Conservation (phyloP, 1,140 invertebrate species). For the Harpegnathos saltator region DNA sequence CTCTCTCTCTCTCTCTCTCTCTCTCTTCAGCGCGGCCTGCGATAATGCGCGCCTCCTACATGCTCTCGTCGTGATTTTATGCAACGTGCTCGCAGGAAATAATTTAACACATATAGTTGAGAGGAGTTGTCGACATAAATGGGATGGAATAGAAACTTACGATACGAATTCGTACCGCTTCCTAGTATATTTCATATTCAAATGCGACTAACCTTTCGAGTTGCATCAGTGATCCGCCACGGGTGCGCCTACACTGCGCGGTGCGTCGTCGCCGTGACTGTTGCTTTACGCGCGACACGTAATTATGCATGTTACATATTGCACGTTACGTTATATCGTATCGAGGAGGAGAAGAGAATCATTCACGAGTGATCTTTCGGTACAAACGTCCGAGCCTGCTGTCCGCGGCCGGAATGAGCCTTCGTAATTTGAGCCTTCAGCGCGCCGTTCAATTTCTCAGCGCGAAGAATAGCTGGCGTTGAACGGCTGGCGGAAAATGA, state of each 20-base stretch:
- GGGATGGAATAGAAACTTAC: slow-evolving; percentile 30
- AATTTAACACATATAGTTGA: slow-evolving; percentile 54
- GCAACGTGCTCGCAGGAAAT: slow-evolving; percentile 43
- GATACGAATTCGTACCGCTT: slow-evolving; percentile 14
- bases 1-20: slow-evolving; percentile 15
- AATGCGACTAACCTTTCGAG: slow-evolving; percentile 52
- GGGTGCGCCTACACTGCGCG: background rate
- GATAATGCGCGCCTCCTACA: slow-evolving; percentile 26
- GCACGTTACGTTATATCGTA: background rate
- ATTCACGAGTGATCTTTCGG: background rate
- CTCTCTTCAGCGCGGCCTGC: background rate
- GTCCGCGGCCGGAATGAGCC: too few species aligned
- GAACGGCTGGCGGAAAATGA: background rate
- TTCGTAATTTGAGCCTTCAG: too few species aligned
- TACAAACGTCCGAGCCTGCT: background rate
- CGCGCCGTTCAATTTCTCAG: too few species aligned
- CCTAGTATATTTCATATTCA: slow-evolving; percentile 27
- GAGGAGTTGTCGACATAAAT: slow-evolving; percentile 37
- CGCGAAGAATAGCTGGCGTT: background rate
- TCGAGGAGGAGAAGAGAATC: background rate
- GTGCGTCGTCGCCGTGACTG: background rate
- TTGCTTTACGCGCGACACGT: background rate
- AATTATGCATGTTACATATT: slow-evolving; percentile 19
- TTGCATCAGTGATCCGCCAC: slow-evolving; percentile 14
- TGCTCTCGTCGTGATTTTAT: slow-evolving; percentile 29